These are phyloP conservation scores for Achlya flavicornis DNA, from an alignment of 2,888 invertebrate species.

Conservation along the genomic window DNA sequence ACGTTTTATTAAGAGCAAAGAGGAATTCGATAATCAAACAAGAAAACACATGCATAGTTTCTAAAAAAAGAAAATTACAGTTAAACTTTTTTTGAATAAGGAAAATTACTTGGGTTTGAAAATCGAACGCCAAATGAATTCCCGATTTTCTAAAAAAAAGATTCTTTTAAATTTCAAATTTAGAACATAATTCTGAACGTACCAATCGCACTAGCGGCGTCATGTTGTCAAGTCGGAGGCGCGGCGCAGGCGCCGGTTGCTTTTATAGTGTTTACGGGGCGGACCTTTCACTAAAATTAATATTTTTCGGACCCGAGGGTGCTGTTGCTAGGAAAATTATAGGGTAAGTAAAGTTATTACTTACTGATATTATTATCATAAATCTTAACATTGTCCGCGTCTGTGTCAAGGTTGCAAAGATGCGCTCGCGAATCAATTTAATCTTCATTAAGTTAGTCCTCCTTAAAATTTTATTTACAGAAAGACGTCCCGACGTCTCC, in stretches of 20 bases:
- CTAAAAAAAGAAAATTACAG: neutral
- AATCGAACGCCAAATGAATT: neutral
- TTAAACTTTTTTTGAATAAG: neutral
- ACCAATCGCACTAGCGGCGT: slow-evolving; percentile 74
- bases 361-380: neutral
- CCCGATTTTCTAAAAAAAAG: slow-evolving; percentile 1
- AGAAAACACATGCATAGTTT: neutral
- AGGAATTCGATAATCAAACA: neutral
- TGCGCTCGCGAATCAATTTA: neutral
- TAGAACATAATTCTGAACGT: slow-evolving; percentile 56
- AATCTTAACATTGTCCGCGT: neutral
- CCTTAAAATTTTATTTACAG: neutral
- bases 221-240: slow-evolving; percentile 77
- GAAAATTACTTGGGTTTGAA: neutral
- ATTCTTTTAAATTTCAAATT: slow-evolving; percentile 31
- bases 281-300: slow-evolving; percentile 69
- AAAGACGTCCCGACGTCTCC: no score
- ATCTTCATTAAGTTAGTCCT: neutral
- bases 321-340: slow-evolving; percentile 24
- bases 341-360: slow-evolving; percentile 1
- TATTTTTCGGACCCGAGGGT: slow-evolving; percentile 50
- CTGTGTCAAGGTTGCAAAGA: slow-evolving; percentile 9
- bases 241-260: slow-evolving; percentile 64
- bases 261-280: slow-evolving; percentile 69
- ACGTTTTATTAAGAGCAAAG: neutral